A percentile compares a stretch with the other conserved stretches of the same genome.
Evolutionary conservation across 1,140 invertebrate species (phyloP).

Genomic region (Zaprionus capensis): DNA sequence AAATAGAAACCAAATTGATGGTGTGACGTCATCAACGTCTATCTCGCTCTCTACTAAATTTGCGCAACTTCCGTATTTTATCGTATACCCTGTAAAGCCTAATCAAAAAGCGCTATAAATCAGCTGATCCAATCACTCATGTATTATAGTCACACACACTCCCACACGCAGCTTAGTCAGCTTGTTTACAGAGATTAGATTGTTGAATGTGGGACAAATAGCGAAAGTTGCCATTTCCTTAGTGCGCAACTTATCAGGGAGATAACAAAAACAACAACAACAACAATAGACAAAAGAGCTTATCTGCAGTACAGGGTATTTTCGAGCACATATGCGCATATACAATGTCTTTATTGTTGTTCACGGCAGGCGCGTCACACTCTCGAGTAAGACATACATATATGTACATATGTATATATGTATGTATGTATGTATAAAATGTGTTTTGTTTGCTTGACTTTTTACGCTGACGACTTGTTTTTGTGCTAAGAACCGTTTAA

Average conservation of each 20-base stretch:
- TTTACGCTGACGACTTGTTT: conserved; percentile 55
- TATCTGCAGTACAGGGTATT: conserved; percentile 16
- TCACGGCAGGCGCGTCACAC: conserved; percentile 1
- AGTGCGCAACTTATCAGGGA: conserved; percentile 11
- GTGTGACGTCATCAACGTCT: background rate
- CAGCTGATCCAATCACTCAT: background rate
- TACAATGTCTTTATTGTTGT: background rate
- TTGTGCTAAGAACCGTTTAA: conserved; percentile 53
- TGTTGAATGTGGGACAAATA: conserved; percentile 31
- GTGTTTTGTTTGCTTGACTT: conserved; percentile 28
- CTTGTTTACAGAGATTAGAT: conserved; percentile 29
- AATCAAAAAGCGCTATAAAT: background rate
- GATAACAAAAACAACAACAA: conserved; percentile 10
- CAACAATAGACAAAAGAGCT: background rate
- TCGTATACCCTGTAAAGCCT: background rate
- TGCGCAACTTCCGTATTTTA: conserved; percentile 9
- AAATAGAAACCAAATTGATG: background rate
- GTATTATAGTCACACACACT: background rate
- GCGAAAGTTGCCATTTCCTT: conserved; percentile 32
- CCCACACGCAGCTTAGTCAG: conserved; percentile 6
- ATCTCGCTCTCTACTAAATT: background rate
- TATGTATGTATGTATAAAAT: background rate
- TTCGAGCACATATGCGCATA: background rate
- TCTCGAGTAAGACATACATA: background rate
- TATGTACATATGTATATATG: background rate